These are phyloP conservation scores for Nyctibius bracteatus DNA, from an alignment of 2,113 vertebrate genomes.

Conservation along the genomic window DNA sequence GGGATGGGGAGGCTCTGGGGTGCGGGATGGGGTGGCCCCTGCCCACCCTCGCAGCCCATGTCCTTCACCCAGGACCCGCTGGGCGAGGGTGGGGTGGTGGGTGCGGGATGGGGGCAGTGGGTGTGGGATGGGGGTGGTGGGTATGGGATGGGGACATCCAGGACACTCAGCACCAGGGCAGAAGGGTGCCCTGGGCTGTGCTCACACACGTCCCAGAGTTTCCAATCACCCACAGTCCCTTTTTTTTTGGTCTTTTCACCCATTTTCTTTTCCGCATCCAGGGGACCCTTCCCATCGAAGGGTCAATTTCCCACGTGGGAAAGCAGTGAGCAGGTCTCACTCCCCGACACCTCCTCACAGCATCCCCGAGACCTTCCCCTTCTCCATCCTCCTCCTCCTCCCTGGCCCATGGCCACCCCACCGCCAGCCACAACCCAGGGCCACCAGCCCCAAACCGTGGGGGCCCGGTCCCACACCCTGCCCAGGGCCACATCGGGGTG, in stretches of 20 bases:
- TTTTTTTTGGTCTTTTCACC: background rate
- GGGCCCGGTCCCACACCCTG: rapidly evolving
- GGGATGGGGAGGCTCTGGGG: background rate
- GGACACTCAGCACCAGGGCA: background rate
- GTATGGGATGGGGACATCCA: background rate
- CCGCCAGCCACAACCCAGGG: background rate
- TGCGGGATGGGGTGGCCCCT: background rate
- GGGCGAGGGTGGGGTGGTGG: background rate
- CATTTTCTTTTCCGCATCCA: background rate
- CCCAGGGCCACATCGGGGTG: rapidly evolving
- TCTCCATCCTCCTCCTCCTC: background rate
- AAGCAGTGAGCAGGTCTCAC: rapidly evolving
- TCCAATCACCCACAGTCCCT: rapidly evolving
- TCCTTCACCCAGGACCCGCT: rapidly evolving
- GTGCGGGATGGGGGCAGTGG: too few relatives aligned
- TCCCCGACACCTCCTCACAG: background rate
- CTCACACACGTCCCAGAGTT: rapidly evolving
- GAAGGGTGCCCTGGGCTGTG: background rate
- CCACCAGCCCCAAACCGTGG: background rate
- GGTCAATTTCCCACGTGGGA: rapidly evolving
- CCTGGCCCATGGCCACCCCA: rapidly evolving
- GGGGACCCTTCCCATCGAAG: rapidly evolving
- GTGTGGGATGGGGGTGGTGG: background rate
- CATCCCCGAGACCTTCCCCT: background rate
- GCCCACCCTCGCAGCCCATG: background rate